Evolutionary conservation across 1,140 invertebrate species (phyloP).

Genomic region (Cydia fagiglandana): DNA sequence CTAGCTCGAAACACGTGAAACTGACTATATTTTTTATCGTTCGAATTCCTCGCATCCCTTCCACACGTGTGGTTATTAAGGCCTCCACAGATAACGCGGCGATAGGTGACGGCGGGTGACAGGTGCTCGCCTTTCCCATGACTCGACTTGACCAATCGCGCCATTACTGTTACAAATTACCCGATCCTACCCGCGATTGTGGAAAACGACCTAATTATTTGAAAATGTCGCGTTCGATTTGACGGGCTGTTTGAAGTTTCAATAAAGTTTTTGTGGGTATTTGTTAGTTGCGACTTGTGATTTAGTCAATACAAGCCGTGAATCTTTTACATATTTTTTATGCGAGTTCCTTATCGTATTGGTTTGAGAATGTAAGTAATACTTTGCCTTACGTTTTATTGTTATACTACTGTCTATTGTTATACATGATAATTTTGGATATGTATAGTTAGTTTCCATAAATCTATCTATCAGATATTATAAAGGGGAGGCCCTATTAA

Average conservation of each 20-base stretch:
- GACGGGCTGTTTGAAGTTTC: slow-evolving; percentile 30
- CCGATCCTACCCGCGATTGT: slow-evolving; percentile 51
- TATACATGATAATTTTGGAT: too few species aligned
- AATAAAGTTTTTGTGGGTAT: not conserved
- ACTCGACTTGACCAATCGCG: slow-evolving; percentile 54
- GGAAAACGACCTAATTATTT: slow-evolving; percentile 52
- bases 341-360: too few species aligned
- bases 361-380: too few species aligned
- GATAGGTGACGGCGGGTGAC: slow-evolving; percentile 58
- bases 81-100: slow-evolving; percentile 53
- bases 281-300: not conserved
- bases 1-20: not conserved
- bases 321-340: too few species aligned
- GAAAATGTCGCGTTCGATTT: slow-evolving; percentile 38
- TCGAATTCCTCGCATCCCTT: slow-evolving; percentile 36
- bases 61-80: slow-evolving; percentile 55
- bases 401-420: too few species aligned
- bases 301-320: not conserved
- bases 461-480: too few species aligned
- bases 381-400: too few species aligned
- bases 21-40: slow-evolving; percentile 8
- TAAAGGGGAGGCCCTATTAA: too few species aligned
- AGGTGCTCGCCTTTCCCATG: slow-evolving; percentile 63
- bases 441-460: too few species aligned
- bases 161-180: slow-evolving; percentile 65